Percentiles rank a stretch among this genome's conserved stretches.
These are phyloP conservation scores for Lagopus muta DNA, from an alignment of 2,113 vertebrate species.

Conservation along the genomic window DNA sequence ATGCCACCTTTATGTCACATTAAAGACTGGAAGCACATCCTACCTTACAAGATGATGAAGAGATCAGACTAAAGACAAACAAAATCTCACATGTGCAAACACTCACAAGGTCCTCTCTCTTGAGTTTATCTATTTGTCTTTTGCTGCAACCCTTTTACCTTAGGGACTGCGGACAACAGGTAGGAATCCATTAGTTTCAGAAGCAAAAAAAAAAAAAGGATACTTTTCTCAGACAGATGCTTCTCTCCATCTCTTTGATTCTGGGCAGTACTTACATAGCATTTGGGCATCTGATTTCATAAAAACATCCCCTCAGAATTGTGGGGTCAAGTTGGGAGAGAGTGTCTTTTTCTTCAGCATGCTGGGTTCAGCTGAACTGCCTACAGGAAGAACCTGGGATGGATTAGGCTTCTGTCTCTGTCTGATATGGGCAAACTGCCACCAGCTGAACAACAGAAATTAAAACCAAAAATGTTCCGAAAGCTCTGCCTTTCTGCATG, in stretches of 20 bases:
- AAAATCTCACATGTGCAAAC: background rate
- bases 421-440: background rate
- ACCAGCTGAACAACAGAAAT: background rate
- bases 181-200: background rate
- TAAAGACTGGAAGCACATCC: background rate
- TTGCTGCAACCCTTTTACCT: too few species aligned
- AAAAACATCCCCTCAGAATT: background rate
- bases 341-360: background rate
- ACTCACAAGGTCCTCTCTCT: rapidly evolving
- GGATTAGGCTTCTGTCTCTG: background rate
- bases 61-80: background rate
- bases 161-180: background rate
- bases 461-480: background rate
- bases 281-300: rapidly evolving
- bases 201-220: background rate
- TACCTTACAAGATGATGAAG: background rate
- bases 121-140: background rate
- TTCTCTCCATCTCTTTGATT: background rate
- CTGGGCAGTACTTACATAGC: rapidly evolving
- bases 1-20: background rate
- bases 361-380: background rate
- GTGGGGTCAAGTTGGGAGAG: background rate
- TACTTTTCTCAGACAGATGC: rapidly evolving
- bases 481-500: constrained; percentile 34
- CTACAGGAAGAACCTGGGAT: background rate